phyloP scores from a whole-genome alignment of 2,113 vertebrate genomes.

The Actenoides lindsayi region DNA sequence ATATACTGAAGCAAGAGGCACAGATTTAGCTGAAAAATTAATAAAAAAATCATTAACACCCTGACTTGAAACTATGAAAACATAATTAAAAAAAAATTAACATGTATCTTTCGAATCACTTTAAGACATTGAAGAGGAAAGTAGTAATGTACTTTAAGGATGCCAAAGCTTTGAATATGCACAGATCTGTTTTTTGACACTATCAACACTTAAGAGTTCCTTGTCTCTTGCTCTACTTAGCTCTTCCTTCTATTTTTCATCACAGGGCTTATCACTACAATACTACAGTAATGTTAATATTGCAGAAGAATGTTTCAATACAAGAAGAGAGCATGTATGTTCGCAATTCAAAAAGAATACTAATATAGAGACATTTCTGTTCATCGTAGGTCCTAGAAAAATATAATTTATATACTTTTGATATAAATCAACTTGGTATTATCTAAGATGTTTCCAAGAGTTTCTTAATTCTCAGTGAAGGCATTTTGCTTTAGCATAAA shows the following conservation, averaged over 20 bases:
- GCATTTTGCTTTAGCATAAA: neutral
- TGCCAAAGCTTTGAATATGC: neutral
- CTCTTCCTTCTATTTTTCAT: slow-evolving; percentile 15
- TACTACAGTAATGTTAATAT: neutral
- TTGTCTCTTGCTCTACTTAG: slow-evolving; percentile 33
- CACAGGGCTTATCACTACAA: neutral
- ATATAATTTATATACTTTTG: neutral
- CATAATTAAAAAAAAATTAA: neutral
- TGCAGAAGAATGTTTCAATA: neutral
- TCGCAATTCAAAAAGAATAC: neutral
- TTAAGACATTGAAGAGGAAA: neutral
- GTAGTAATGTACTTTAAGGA: neutral
- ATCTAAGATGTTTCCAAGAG: neutral
- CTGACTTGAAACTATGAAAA: neutral
- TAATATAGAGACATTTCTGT: neutral
- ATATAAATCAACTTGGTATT: neutral
- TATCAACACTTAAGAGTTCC: neutral
- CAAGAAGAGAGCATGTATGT: neutral
- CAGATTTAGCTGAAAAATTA: neutral
- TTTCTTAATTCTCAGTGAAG: neutral
- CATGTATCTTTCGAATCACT: neutral
- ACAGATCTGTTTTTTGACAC: neutral
- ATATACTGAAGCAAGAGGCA: neutral
- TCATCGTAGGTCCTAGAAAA: neutral
- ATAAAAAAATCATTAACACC: neutral